Evolutionary conservation across 2,113 vertebrate genomes (phyloP).

Genomic region (Scomber colias): DNA sequence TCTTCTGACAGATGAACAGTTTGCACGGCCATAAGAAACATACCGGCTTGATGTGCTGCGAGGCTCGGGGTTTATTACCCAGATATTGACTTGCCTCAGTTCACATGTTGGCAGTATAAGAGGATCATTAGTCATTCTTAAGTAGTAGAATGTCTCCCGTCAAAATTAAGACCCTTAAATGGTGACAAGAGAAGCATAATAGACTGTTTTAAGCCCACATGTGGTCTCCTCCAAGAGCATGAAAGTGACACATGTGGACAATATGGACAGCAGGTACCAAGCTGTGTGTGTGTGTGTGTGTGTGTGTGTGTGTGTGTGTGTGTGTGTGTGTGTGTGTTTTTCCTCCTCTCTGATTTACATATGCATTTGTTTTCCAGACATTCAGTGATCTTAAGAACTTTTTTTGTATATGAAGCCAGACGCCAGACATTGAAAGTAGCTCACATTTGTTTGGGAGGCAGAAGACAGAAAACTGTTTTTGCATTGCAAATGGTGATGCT

Average conservation of each 20-base stretch:
- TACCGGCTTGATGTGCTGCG: background rate
- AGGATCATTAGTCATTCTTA: background rate
- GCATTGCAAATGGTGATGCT: slow-evolving; percentile 77
- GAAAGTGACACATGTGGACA: background rate
- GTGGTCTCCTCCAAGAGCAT: background rate
- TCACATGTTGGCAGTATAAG: background rate
- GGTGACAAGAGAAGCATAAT: background rate
- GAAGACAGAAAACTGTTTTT: slow-evolving; percentile 69
- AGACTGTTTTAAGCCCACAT: background rate
- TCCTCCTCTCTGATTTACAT: slow-evolving; percentile 67
- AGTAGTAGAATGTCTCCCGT: no score
- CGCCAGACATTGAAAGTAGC: slow-evolving; percentile 69
- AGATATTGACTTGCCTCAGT: background rate
- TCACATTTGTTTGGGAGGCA: slow-evolving; percentile 68
- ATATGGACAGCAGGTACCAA: background rate
- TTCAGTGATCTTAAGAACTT: slow-evolving; percentile 75
- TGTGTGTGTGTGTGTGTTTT: no score
- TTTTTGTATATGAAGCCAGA: slow-evolving; percentile 61
- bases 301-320: no score
- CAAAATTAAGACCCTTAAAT: background rate
- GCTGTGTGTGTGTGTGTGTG: slow-evolving; percentile 19
- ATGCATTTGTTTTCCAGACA: slow-evolving; percentile 78
- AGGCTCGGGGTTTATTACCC: background rate
- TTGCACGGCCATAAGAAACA: background rate
- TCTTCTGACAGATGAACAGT: background rate